These are phyloP conservation scores for Lophotriccus pileatus DNA, from an alignment of 2,797 vertebrate genomes.

Conservation along the genomic window DNA sequence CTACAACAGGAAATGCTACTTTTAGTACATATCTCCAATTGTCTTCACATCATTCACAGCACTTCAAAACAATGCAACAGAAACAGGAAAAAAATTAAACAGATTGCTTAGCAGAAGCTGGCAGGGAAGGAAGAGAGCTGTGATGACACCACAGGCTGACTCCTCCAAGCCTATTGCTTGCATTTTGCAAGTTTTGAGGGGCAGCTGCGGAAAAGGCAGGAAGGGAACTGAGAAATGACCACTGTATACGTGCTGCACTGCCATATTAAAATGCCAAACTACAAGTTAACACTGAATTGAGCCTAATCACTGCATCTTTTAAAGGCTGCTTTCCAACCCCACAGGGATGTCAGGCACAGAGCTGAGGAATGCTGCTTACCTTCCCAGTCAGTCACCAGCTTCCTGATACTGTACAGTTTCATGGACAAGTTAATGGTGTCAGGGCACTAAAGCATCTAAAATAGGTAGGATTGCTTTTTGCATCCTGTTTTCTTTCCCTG, in stretches of 20 bases:
- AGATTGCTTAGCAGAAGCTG: background rate
- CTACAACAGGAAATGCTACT: background rate
- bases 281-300: background rate
- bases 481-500: background rate
- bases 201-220: background rate
- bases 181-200: background rate
- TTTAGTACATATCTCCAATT: background rate
- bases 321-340: background rate
- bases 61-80: background rate
- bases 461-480: background rate
- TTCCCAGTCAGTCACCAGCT: background rate
- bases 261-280: background rate
- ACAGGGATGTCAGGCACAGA: background rate
- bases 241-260: rapidly evolving
- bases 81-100: background rate
- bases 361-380: background rate
- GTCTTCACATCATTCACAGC: background rate
- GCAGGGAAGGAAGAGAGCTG: background rate
- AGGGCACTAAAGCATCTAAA: background rate
- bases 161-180: background rate
- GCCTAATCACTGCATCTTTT: background rate
- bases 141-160: background rate
- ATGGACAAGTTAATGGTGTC: background rate
- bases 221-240: background rate
- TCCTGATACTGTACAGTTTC: background rate